These are phyloP conservation scores for Myotis planiceps DNA, from an alignment of 2,797 vertebrate species.

Conservation along the genomic window DNA sequence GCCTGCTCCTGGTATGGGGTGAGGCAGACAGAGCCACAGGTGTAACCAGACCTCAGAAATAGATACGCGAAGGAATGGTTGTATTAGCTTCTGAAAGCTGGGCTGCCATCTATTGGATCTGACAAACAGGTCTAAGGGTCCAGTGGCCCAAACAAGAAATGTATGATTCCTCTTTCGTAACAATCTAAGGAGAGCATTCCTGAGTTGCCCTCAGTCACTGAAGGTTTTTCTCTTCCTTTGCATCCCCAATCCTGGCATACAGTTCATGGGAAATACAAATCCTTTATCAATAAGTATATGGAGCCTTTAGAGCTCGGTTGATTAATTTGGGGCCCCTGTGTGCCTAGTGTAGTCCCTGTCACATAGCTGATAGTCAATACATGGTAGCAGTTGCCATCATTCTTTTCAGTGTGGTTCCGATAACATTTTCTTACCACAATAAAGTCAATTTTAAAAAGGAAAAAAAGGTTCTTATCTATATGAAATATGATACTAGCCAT, in stretches of 20 bases:
- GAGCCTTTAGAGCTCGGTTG: background rate
- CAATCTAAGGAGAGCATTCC: background rate
- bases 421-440: conserved; percentile 11
- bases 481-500: background rate
- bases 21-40: background rate
- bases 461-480: background rate
- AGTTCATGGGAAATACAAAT: background rate
- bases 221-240: background rate
- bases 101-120: background rate
- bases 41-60: background rate
- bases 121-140: background rate
- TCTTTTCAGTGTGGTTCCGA: background rate
- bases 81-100: background rate
- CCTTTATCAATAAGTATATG: background rate
- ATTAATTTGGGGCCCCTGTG: background rate
- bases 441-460: background rate
- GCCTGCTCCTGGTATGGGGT: background rate
- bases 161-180: background rate
- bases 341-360: background rate
- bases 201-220: background rate
- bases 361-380: background rate
- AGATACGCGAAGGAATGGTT: background rate
- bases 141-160: background rate
- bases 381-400: background rate
- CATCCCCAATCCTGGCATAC: background rate